Evolutionary conservation across 1,140 invertebrate genomes (phyloP).

Genomic region (Ladona fulva): DNA sequence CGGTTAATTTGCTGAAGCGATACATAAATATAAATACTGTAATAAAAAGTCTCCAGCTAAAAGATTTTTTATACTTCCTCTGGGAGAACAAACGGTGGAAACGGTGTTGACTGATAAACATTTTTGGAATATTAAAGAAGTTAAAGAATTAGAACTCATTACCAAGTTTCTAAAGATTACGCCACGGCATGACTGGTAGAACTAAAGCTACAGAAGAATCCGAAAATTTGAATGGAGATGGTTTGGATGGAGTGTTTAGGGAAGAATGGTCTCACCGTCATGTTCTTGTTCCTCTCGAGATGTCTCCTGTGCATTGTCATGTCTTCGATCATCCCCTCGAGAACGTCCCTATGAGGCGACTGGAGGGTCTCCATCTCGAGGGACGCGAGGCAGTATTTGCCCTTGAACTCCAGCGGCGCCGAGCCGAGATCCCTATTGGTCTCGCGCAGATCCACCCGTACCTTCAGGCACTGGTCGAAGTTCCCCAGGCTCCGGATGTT

Average conservation of each 20-base stretch:
- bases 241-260: neutral
- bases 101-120: too few species aligned
- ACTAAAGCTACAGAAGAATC: too few species aligned
- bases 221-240: too few species aligned
- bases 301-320: neutral
- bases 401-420: neutral
- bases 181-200: too few species aligned
- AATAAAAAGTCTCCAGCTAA: too few species aligned
- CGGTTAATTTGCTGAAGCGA: too few species aligned
- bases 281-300: neutral
- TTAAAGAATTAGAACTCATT: too few species aligned
- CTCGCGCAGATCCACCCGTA: neutral
- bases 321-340: neutral
- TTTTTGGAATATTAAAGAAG: too few species aligned
- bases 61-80: too few species aligned
- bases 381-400: neutral
- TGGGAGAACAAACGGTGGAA: too few species aligned
- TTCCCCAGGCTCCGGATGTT: neutral
- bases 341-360: neutral
- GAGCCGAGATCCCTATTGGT: neutral
- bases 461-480: neutral
- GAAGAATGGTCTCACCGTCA: neutral
- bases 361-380: neutral
- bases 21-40: too few species aligned
- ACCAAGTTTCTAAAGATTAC: too few species aligned